These are phyloP conservation scores for Holocentrus rufus DNA, from an alignment of 2,797 vertebrate species.

Conservation along the genomic window DNA sequence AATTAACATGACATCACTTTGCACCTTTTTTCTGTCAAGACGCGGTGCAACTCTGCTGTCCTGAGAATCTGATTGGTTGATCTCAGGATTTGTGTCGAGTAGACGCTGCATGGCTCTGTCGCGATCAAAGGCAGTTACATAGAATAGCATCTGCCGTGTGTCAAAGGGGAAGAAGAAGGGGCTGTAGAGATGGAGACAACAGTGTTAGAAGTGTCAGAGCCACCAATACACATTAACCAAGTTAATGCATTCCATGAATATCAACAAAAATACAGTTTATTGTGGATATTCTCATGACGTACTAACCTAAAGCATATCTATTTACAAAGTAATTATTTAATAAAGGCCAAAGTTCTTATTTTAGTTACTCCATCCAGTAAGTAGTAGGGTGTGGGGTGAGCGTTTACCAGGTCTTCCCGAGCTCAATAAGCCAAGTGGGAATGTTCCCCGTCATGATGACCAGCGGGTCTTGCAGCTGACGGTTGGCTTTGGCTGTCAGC, in stretches of 20 bases:
- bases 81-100: slow-evolving; percentile 98
- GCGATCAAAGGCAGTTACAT: slow-evolving; percentile 97
- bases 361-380: not conserved
- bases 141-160: slow-evolving; percentile 99
- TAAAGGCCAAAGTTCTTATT: not conserved
- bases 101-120: slow-evolving; percentile 98
- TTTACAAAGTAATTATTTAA: not conserved
- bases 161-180: slow-evolving; percentile 99
- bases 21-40: slow-evolving; percentile 92
- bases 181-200: slow-evolving; percentile 75
- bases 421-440: slow-evolving; percentile 97
- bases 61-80: slow-evolving; percentile 99
- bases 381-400: not conserved
- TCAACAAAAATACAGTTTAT: not conserved
- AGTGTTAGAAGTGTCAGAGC: not conserved
- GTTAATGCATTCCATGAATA: not conserved
- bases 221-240: not conserved
- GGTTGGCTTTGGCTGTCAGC: slow-evolving; percentile 98
- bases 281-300: not conserved
- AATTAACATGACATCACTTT: not conserved
- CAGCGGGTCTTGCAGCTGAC: slow-evolving; percentile 98
- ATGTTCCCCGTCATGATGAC: slow-evolving; percentile 99
- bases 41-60: slow-evolving; percentile 98
- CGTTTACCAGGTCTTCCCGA: slow-evolving; percentile 96
- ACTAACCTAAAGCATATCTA: not conserved